Evolutionary conservation across 1,140 invertebrate species (phyloP).

Genomic region (Plodia interpunctella): DNA sequence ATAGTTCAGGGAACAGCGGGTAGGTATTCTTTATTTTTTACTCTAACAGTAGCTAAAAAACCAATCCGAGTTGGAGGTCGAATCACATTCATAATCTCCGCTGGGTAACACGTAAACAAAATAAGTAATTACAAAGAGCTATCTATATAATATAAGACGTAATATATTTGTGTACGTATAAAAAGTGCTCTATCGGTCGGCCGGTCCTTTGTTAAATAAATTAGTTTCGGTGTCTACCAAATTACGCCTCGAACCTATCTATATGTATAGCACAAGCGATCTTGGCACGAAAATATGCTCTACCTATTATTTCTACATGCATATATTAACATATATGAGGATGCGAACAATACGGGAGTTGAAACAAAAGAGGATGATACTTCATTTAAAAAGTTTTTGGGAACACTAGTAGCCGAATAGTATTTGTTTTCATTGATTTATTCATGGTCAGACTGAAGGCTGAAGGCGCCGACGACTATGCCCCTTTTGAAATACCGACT

Average conservation of each 20-base stretch:
- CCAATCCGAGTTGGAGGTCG: constrained; percentile 3
- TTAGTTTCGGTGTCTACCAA: constrained; percentile 79
- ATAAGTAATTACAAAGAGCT: constrained; percentile 48
- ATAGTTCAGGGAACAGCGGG: constrained; percentile 22
- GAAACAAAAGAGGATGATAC: constrained; percentile 65
- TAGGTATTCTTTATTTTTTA: constrained; percentile 6
- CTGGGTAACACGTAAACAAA: constrained; percentile 28
- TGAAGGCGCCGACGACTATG: constrained; percentile 64
- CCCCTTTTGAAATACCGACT: constrained; percentile 57
- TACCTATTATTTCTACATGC: constrained; percentile 57
- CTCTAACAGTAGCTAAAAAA: not conserved
- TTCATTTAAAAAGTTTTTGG: constrained; percentile 63
- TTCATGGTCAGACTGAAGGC: constrained; percentile 65
- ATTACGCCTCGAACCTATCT: constrained; percentile 74
- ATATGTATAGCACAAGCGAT: constrained; percentile 59
- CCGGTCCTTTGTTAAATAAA: constrained; percentile 77
- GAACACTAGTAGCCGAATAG: constrained; percentile 70
- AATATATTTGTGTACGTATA: constrained; percentile 71
- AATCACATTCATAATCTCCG: constrained; percentile 6
- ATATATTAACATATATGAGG: constrained; percentile 68
- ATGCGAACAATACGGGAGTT: constrained; percentile 60
- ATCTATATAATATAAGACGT: constrained; percentile 46
- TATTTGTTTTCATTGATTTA: constrained; percentile 77
- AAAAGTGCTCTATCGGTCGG: constrained; percentile 69
- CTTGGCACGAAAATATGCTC: constrained; percentile 68